These are phyloP conservation scores for Latrodectus geometricus DNA, from an alignment of 1,140 invertebrate genomes.

Conservation along the genomic window DNA sequence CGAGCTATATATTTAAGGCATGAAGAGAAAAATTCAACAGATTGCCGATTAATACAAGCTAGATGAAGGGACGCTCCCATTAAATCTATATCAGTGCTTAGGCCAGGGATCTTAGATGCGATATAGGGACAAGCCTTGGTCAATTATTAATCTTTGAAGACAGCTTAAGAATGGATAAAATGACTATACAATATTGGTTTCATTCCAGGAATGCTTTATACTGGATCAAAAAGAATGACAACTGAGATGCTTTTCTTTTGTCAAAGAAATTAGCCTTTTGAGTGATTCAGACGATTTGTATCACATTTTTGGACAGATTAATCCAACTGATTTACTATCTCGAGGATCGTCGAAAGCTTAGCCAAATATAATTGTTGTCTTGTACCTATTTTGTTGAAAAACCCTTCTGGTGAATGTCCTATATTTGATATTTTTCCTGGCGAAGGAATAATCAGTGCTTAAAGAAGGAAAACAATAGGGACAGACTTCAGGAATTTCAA, in stretches of 20 bases:
- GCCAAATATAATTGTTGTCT: constrained; percentile 13
- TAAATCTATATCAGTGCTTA: not conserved
- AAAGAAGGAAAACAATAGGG: not conserved
- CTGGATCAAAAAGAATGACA: constrained; percentile 11
- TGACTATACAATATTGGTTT: not conserved
- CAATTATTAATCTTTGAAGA: not conserved
- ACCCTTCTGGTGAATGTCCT: not conserved
- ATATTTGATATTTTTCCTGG: not conserved
- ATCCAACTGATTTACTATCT: constrained; percentile 59
- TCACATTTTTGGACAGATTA: constrained; percentile 31
- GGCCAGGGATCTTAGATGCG: not conserved
- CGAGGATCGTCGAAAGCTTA: constrained; percentile 8
- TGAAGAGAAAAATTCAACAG: not conserved
- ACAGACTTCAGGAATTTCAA: not conserved
- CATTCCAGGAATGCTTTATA: constrained; percentile 22
- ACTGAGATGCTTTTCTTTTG: constrained; percentile 10
- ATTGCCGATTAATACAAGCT: not conserved
- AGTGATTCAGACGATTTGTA: constrained; percentile 17
- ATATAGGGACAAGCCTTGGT: not conserved
- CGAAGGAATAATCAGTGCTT: not conserved
- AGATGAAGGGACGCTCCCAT: constrained; percentile 2
- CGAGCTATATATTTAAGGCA: constrained; percentile 22
- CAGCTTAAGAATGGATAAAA: not conserved
- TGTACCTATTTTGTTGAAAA: constrained; percentile 31
- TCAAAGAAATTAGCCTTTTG: constrained; percentile 22